A percentile compares a stretch with the other conserved stretches of the same genome.
Conservation (phyloP, 2,888 invertebrate species). For the Volucella zonaria region DNA sequence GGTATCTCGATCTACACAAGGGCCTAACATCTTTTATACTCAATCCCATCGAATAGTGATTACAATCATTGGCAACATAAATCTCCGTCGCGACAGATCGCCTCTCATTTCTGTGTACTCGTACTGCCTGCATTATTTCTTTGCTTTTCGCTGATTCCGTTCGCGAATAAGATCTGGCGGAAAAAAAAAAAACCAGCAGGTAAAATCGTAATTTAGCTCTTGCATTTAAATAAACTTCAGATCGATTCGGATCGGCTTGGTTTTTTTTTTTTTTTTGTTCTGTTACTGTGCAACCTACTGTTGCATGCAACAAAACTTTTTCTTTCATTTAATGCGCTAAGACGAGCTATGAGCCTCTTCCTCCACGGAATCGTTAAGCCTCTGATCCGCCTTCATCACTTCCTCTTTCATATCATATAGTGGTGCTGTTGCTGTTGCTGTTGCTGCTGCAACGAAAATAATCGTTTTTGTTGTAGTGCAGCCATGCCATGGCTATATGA, state of each 20-base stretch:
- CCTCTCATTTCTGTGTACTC: slow-evolving; percentile 25
- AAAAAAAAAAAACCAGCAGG: slow-evolving; percentile 31
- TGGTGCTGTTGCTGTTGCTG: not conserved
- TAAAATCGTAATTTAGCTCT: slow-evolving; percentile 48
- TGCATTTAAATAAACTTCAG: slow-evolving; percentile 44
- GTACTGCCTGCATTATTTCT: not conserved
- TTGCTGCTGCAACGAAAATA: slow-evolving; percentile 24
- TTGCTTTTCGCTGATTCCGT: not conserved
- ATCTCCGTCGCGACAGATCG: slow-evolving; percentile 37
- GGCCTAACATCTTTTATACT: not conserved
- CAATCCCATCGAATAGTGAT: slow-evolving; percentile 23
- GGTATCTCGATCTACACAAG: not conserved
- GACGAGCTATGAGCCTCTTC: slow-evolving; percentile 50
- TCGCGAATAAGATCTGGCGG: slow-evolving; percentile 14
- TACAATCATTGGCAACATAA: slow-evolving; percentile 49
- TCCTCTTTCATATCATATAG: slow-evolving; percentile 34
- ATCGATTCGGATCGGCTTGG: slow-evolving; percentile 30
- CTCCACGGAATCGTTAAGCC: not conserved
- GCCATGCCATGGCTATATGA: slow-evolving; percentile 49
- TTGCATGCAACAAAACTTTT: slow-evolving; percentile 63
- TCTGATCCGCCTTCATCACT: slow-evolving; percentile 55
- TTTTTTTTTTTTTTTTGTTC: slow-evolving; percentile 6
- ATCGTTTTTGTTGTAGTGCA: slow-evolving; percentile 29
- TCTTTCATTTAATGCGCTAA: slow-evolving; percentile 65
- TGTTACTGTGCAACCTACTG: slow-evolving; percentile 42